Conservation (phyloP, 2,888 invertebrate genomes). For the Platypus cylindrus region DNA sequence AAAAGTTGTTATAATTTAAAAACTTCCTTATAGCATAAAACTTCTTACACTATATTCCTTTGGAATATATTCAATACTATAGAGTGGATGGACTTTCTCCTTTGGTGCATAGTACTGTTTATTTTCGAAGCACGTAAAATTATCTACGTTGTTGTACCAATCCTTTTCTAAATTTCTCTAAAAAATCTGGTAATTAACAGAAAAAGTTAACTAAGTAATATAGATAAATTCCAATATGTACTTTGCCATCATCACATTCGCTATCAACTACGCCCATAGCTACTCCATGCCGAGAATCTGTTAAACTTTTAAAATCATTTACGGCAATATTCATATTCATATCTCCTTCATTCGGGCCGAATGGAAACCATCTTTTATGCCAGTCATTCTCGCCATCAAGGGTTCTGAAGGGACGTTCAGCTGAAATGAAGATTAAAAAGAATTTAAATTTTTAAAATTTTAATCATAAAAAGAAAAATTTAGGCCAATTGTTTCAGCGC, state of each 20-base stretch:
- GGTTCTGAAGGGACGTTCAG: constrained; percentile 8
- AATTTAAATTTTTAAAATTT: too few species aligned
- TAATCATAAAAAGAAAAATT: too few species aligned
- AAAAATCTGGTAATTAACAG: constrained; percentile 12
- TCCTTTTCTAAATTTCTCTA: constrained; percentile 48
- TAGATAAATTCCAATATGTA: constrained; percentile 27
- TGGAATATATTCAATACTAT: constrained; percentile 44
- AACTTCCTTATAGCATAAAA: constrained; percentile 1
- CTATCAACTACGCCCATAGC: constrained; percentile 42
- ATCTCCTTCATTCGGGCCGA: constrained; percentile 23
- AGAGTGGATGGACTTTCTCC: constrained; percentile 34
- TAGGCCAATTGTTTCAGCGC: too few species aligned
- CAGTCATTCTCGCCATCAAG: constrained; percentile 23
- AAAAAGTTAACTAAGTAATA: neutral
- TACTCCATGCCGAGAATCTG: constrained; percentile 32
- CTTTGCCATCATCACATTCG: constrained; percentile 56
- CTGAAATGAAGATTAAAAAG: constrained; percentile 5
- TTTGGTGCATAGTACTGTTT: constrained; percentile 38
- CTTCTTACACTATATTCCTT: constrained; percentile 41
- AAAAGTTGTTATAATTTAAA: neutral
- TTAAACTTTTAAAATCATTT: constrained; percentile 15
- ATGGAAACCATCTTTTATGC: constrained; percentile 35
- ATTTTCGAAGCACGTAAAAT: constrained; percentile 48
- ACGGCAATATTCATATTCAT: constrained; percentile 19
- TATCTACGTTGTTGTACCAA: constrained; percentile 43